phyloP scores from a whole-genome alignment of 1,140 invertebrate genomes.

The Pissodes strobi region DNA sequence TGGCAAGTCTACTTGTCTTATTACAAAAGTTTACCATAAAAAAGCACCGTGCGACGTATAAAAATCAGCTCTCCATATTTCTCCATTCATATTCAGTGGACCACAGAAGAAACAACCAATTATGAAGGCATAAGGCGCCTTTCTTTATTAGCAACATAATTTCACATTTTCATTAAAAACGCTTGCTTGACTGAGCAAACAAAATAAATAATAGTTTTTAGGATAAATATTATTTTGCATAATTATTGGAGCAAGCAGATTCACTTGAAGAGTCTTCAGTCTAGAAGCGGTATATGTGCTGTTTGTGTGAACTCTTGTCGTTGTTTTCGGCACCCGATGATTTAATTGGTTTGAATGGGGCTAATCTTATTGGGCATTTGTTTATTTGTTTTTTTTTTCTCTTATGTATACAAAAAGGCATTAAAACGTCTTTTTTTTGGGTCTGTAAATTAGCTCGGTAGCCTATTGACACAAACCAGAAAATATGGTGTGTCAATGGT shows the following conservation, averaged over 20 bases:
- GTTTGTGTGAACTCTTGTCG: no score
- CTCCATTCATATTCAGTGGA: neutral
- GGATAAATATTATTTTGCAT: slow-evolving; percentile 19
- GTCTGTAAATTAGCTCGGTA: no score
- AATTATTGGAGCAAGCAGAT: slow-evolving; percentile 25
- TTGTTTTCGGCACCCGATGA: no score
- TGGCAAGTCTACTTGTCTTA: no score
- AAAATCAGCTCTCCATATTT: neutral
- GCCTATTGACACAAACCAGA: neutral
- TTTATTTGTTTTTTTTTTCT: neutral
- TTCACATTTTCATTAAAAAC: slow-evolving; percentile 26
- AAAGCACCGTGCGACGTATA: neutral
- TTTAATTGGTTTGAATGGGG: no score
- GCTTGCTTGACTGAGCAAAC: slow-evolving; percentile 14
- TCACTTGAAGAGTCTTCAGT: neutral
- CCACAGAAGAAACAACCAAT: slow-evolving; percentile 3
- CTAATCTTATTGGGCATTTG: no score
- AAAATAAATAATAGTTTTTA: slow-evolving; percentile 26
- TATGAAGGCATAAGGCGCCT: slow-evolving; percentile 8
- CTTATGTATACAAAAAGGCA: neutral
- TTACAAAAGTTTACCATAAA: no score
- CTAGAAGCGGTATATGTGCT: neutral
- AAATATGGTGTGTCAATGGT: slow-evolving; percentile 5
- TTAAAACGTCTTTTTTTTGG: slow-evolving; percentile 1
- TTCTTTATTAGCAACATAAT: slow-evolving; percentile 20